Evolutionary conservation across 1,140 invertebrate species (phyloP).

Genomic region (Diabrotica undecimpunctata): DNA sequence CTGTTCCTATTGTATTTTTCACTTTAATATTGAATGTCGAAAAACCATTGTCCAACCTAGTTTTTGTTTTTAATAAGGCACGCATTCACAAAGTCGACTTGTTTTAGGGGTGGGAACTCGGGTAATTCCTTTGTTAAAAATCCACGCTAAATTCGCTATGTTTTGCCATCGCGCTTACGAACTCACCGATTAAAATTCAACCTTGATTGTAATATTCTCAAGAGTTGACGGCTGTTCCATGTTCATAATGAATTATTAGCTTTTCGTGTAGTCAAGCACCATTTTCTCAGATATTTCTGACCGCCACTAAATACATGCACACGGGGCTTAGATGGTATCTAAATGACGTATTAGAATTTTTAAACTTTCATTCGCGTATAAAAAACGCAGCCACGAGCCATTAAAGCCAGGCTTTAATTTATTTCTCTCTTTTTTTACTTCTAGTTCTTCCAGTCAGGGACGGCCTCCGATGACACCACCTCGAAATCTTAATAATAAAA

Average conservation of each 20-base stretch:
- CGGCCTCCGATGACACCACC: too few relatives aligned
- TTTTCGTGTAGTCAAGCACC: conserved; percentile 26
- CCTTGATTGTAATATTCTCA: conserved; percentile 25
- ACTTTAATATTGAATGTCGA: too few relatives aligned
- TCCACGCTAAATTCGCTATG: not conserved
- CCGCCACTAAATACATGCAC: conserved; percentile 26
- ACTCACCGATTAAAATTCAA: conserved; percentile 19
- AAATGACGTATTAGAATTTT: conserved; percentile 44
- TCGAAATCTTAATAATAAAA: too few relatives aligned
- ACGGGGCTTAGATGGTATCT: conserved; percentile 39
- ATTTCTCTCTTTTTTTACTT: conserved; percentile 16
- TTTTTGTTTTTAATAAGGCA: too few relatives aligned
- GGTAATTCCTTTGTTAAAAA: not conserved
- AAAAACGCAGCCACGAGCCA: conserved; percentile 41
- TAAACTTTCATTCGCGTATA: conserved; percentile 40
- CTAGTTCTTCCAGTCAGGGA: too few relatives aligned
- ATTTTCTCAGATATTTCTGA: conserved; percentile 12
- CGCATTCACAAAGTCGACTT: too few relatives aligned
- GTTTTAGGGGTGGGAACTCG: too few relatives aligned
- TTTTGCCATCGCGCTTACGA: not conserved
- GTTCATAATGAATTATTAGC: conserved; percentile 29
- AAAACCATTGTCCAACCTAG: too few relatives aligned
- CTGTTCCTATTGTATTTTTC: too few relatives aligned
- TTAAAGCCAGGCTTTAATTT: conserved; percentile 30
- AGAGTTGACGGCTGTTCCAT: conserved; percentile 26